These are phyloP conservation scores for Rhizoglyphus robini DNA, from an alignment of 1,140 invertebrate genomes.

Conservation along the genomic window DNA sequence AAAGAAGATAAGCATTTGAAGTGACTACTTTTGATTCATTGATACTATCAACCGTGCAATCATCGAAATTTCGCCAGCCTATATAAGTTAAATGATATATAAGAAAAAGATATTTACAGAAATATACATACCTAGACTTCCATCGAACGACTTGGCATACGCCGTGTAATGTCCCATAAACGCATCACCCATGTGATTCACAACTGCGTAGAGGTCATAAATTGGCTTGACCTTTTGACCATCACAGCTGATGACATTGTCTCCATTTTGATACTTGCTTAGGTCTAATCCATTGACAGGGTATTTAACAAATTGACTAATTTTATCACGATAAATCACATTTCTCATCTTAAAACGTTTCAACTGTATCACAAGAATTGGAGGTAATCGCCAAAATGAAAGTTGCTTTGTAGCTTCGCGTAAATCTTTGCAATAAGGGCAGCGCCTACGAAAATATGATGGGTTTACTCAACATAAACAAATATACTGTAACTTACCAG, in stretches of 20 bases:
- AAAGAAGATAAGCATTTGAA: conserved; percentile 37
- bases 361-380: conserved; percentile 38
- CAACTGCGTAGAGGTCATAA: conserved; percentile 44
- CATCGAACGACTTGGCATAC: conserved; percentile 33
- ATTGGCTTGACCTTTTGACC: conserved; percentile 28
- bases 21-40: conserved; percentile 35
- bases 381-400: conserved; percentile 36
- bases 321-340: conserved; percentile 37
- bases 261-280: conserved; percentile 31
- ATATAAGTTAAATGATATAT: conserved; percentile 18
- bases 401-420: conserved; percentile 38
- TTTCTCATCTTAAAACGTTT: conserved; percentile 40
- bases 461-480: not conserved
- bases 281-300: conserved; percentile 39
- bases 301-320: conserved; percentile 42
- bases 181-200: conserved; percentile 42
- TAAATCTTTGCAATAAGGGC: conserved; percentile 35
- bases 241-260: not conserved
- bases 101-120: not conserved
- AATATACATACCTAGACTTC: conserved; percentile 4
- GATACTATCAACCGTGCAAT: conserved; percentile 34
- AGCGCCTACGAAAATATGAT: conserved; percentile 24
- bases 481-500: conserved; percentile 33
- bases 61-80: conserved; percentile 41
- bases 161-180: conserved; percentile 43